phyloP scores from a whole-genome alignment of 1,140 invertebrate genomes.

The Ceratoteleas bidentatus region DNA sequence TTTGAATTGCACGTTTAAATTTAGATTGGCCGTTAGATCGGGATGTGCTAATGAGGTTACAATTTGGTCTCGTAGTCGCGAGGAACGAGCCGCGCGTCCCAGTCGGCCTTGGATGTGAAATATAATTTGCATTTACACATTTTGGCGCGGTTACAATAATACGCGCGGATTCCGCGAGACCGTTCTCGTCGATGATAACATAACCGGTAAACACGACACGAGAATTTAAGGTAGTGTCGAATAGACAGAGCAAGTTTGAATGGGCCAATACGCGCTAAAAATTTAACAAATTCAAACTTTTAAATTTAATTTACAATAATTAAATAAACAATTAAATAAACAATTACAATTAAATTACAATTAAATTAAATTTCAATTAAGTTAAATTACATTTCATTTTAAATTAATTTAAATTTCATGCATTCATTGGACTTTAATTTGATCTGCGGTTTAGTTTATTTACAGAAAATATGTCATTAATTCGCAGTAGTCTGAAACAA shows the following conservation, averaged over 20 bases:
- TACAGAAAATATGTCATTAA: too few species aligned
- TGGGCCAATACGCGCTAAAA: too few species aligned
- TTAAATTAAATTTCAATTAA: too few species aligned
- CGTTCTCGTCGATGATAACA: conserved; percentile 21
- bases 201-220: neutral
- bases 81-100: conserved; percentile 17
- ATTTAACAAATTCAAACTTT: too few species aligned
- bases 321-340: too few species aligned
- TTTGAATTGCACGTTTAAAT: conserved; percentile 58
- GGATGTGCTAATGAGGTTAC: conserved; percentile 55
- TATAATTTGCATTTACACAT: conserved; percentile 55
- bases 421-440: too few species aligned
- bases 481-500: too few species aligned
- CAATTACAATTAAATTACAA: too few species aligned
- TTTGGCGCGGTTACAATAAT: conserved; percentile 37
- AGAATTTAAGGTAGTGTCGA: neutral
- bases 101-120: conserved; percentile 49
- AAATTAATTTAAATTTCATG: too few species aligned
- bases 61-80: conserved; percentile 40
- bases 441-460: too few species aligned
- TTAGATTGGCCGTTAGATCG: conserved; percentile 57
- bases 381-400: too few species aligned
- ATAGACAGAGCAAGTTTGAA: neutral
- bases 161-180: conserved; percentile 10
- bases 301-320: too few species aligned